Evolutionary conservation across 30 jellyfish, hydroid and myxozoan genomes (phyloP).

Genomic region (Aurelia sp.): DNA sequence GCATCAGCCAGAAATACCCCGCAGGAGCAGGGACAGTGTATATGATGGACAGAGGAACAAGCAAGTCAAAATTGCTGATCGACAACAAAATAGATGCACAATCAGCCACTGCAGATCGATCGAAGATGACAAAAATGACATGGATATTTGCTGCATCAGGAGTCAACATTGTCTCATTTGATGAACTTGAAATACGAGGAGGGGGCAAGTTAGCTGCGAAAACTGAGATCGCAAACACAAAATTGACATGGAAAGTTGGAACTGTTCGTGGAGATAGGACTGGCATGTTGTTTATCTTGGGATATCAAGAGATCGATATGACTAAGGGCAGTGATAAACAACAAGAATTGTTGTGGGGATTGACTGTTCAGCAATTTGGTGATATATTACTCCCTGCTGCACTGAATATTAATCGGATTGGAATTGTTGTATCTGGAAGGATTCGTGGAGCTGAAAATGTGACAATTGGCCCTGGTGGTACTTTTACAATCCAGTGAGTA

Average conservation of each 20-base stretch:
- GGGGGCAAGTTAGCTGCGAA: slow-evolving; percentile 72
- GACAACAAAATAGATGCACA: slow-evolving; percentile 38
- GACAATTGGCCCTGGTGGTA: slow-evolving; percentile 71
- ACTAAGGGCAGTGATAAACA: slow-evolving; percentile 41
- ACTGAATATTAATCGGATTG: slow-evolving; percentile 40
- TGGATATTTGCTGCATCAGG: slow-evolving; percentile 69
- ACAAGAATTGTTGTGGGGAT: slow-evolving; percentile 65
- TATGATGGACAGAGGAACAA: slow-evolving; percentile 29
- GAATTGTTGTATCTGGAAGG: slow-evolving; percentile 66
- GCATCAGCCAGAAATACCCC: slow-evolving; percentile 39
- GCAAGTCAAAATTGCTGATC: slow-evolving; percentile 46
- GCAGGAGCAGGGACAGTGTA: slow-evolving; percentile 79
- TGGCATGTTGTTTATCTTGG: slow-evolving; percentile 65
- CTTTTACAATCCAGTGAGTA: slow-evolving; percentile 45
- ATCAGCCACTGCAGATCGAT: slow-evolving; percentile 20
- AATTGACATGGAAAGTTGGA: slow-evolving; percentile 63
- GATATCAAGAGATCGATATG: slow-evolving; percentile 65
- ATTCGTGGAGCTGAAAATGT: slow-evolving; percentile 71
- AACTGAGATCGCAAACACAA: slow-evolving; percentile 28
- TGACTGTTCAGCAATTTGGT: slow-evolving; percentile 58
- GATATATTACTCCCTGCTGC: slow-evolving; percentile 44
- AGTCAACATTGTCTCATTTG: slow-evolving; percentile 23
- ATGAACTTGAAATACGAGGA: slow-evolving; percentile 60
- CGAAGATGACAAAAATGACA: slow-evolving; percentile 56
- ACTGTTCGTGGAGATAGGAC: slow-evolving; percentile 62